Base-by-base conservation (phyloP, 2,113 vertebrate genomes). In the Psilopsiagon aurifrons region DNA sequence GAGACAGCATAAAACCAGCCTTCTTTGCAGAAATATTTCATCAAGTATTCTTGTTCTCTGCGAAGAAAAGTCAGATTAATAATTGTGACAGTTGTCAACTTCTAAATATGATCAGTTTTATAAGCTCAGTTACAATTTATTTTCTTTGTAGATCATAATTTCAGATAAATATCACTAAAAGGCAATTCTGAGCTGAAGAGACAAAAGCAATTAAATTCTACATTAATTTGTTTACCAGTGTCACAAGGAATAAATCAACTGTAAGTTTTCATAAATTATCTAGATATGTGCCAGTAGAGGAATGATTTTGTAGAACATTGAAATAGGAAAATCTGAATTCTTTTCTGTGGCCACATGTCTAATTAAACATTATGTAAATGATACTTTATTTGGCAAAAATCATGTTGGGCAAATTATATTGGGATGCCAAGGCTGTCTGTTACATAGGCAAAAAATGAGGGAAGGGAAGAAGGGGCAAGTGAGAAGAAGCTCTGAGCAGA, bases 1-100 rank as follows among this genome's bases (percentile, higher is more conserved):
- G 96, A 97, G 94, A 96, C 94, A 96, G 95, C 95, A 96, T 66
- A 96, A 97, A 95, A 88, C 0, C 88, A 94, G 93, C 87, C 90
- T 66, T 33, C 88, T 66, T 78, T 88, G 86, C 90, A 96, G 95
- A 77, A 93, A 75, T 59, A 44, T 51, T 88, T 74, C 79, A 67
- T 88, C 75, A 41, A 39, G 64, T 44, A 39, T 49, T 28, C 71
- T 86, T 37, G 89, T 80, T 86, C 86, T 78, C 35, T 25, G 46
- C 28, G 66, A 78, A 92, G 43, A 51, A 81, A 88, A 94, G 54
- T 17, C 75, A 80, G 59, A 83, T 94, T 94, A 83, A 77, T 77
- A 80, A 67, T 27, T 23, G 79, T 94, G 90, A 70, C 94, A 95
- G 64, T 90, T 95, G 92, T 88, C 94, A 80, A 7, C 90, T 89